Evolutionary conservation across 2,113 vertebrate species (phyloP).

Genomic region (Prolemur simus): DNA sequence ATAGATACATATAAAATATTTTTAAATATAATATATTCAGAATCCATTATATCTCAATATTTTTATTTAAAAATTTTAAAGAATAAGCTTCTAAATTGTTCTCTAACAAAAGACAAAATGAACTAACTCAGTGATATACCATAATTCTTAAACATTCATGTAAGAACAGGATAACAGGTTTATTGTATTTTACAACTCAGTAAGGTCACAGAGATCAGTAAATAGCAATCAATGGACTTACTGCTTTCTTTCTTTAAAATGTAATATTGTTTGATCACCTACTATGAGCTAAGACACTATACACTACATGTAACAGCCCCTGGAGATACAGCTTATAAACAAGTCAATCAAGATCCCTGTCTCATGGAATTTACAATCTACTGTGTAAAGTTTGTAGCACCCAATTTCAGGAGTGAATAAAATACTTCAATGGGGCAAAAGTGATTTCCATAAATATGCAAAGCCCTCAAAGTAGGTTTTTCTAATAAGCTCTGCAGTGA

Average conservation of each 20-base stretch:
- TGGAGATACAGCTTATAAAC: background rate
- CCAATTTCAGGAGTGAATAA: background rate
- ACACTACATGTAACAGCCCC: background rate
- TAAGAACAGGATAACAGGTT: background rate
- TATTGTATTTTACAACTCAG: background rate
- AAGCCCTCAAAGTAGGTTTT: background rate
- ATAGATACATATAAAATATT: background rate
- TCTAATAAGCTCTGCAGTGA: background rate
- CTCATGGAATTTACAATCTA: background rate
- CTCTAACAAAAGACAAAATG: background rate
- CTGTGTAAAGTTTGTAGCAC: background rate
- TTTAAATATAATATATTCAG: background rate
- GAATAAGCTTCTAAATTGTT: background rate
- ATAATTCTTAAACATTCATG: slow-evolving; percentile 16
- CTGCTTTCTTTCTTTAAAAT: background rate
- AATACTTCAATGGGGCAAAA: background rate
- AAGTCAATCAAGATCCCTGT: background rate
- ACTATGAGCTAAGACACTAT: background rate
- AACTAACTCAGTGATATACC: background rate
- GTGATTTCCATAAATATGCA: background rate
- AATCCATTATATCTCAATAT: background rate
- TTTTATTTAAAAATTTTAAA: background rate
- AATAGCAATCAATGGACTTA: slow-evolving; percentile 2
- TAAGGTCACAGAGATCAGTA: slow-evolving; percentile 16
- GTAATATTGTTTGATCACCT: background rate